These are phyloP conservation scores for Machaerirhynchus nigripectus DNA, from an alignment of 2,113 vertebrate genomes.

Conservation along the genomic window DNA sequence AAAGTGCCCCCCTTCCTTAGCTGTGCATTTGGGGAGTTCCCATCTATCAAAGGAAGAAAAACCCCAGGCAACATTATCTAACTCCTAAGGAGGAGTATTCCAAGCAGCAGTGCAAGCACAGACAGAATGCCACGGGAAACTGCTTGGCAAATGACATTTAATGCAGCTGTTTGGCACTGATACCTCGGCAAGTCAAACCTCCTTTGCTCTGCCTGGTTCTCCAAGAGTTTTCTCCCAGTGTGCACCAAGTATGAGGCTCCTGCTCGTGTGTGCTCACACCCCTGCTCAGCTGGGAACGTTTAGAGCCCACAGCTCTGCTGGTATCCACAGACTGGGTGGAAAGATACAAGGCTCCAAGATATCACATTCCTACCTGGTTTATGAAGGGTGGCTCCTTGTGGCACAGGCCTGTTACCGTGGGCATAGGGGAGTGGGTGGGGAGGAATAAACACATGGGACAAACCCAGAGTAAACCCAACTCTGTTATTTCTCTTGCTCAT, in stretches of 20 bases:
- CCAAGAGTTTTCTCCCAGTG: not conserved
- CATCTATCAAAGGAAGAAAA: not conserved
- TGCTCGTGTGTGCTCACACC: not conserved
- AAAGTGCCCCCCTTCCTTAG: not conserved
- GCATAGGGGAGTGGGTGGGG: not conserved
- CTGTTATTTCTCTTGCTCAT: not conserved
- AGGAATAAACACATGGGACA: not conserved
- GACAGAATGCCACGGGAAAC: not conserved
- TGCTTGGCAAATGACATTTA: not conserved
- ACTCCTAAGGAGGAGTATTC: not conserved
- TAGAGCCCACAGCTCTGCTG: not conserved
- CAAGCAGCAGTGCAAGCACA: not conserved
- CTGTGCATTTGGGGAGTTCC: not conserved
- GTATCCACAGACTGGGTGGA: not conserved
- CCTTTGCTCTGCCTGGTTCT: not conserved
- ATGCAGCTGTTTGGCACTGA: not conserved
- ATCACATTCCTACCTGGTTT: not conserved
- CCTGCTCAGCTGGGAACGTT: not conserved
- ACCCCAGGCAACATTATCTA: fast-evolving
- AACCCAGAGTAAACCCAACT: not conserved
- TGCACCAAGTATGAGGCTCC: not conserved
- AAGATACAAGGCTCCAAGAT: not conserved
- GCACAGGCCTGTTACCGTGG: not conserved
- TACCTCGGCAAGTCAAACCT: not conserved
- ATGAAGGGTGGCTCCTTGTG: not conserved